A percentile compares a stretch with the other conserved stretches of the same genome.
Conservation (phyloP, 2,888 invertebrate genomes). For the Amphimallon solstitiale region DNA sequence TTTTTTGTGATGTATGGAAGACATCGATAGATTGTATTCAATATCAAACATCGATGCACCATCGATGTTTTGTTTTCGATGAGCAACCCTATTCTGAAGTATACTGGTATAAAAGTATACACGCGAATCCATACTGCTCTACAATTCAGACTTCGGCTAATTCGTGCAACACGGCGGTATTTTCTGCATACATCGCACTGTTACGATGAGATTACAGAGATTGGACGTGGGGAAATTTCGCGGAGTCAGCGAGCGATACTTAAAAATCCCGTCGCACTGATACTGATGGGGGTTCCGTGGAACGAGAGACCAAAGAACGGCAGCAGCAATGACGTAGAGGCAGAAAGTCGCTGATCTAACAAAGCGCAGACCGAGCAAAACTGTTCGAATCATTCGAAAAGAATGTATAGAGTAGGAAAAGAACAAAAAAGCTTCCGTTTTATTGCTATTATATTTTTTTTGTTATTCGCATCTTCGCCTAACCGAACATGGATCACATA, state of each 20-base stretch:
- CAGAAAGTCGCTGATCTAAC: constrained; percentile 29
- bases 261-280: constrained; percentile 16
- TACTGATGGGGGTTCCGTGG: neutral
- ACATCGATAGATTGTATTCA: too few species aligned
- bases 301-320: constrained; percentile 6
- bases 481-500: constrained; percentile 1
- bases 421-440: constrained; percentile 13
- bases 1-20: too few species aligned
- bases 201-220: constrained; percentile 15
- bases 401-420: neutral
- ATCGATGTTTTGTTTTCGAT: too few species aligned
- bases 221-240: constrained; percentile 20
- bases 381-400: constrained; percentile 11
- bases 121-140: neutral
- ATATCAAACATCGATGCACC: too few species aligned
- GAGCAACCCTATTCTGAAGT: too few species aligned
- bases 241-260: constrained; percentile 24
- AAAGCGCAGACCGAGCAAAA: constrained; percentile 11
- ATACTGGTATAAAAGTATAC: too few species aligned
- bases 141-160: neutral
- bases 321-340: neutral
- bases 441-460: constrained; percentile 9
- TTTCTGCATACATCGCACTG: constrained; percentile 17
- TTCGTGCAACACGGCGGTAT: neutral
- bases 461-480: neutral